Conservation (phyloP, 1,140 invertebrate species). For the Zelostemma sp. region DNA sequence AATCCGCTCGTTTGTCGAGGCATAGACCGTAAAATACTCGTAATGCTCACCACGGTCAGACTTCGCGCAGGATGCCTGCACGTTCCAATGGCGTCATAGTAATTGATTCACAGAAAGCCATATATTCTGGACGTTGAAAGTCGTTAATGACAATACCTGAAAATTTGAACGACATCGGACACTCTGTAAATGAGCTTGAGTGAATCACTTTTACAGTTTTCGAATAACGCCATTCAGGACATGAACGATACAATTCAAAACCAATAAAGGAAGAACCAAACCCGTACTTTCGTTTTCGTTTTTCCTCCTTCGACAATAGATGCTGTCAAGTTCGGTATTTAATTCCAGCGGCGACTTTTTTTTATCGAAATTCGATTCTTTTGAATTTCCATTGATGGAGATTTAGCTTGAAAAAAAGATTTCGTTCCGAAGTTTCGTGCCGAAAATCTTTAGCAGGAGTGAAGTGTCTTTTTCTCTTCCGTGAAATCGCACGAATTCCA, state of each 20-base stretch:
- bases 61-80: constrained; percentile 23
- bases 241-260: too few species aligned
- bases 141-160: constrained; percentile 27
- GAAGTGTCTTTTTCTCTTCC: not conserved
- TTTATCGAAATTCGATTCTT: too few species aligned
- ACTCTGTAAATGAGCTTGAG: not conserved
- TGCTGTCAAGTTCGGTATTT: too few species aligned
- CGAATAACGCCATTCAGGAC: too few species aligned
- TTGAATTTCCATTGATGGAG: too few species aligned
- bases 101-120: constrained; percentile 32
- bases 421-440: too few species aligned
- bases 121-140: constrained; percentile 20
- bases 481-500: constrained; percentile 13
- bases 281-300: too few species aligned
- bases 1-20: not conserved
- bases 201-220: not conserved
- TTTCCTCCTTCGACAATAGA: too few species aligned
- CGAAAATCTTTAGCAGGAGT: too few species aligned
- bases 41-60: constrained; percentile 32
- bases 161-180: constrained; percentile 9
- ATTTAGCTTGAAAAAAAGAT: too few species aligned
- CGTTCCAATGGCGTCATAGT: constrained; percentile 30
- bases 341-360: too few species aligned
- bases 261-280: too few species aligned
- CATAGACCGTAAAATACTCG: constrained; percentile 25